Conservation (phyloP, 2,888 invertebrate species). For the Trachelus iudaicus region DNA sequence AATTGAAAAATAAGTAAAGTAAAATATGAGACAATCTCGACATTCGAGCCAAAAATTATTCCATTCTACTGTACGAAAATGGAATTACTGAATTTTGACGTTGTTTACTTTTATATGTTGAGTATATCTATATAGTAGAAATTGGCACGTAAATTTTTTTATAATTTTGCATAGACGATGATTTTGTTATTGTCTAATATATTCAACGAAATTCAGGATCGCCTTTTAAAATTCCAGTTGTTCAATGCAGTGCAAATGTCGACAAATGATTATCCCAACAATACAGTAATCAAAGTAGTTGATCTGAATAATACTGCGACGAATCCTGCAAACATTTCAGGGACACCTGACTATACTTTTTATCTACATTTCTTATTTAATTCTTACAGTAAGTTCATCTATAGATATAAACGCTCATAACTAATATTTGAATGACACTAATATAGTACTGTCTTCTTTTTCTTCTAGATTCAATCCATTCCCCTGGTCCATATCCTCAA, state of each 20-base stretch:
- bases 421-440: neutral
- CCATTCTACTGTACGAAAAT: too few relatives aligned
- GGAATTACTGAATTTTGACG: too few relatives aligned
- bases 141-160: too few relatives aligned
- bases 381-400: slow-evolving; percentile 34
- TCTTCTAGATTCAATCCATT: slow-evolving; percentile 30
- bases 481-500: slow-evolving; percentile 57
- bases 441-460: neutral
- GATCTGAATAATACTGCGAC: slow-evolving; percentile 36
- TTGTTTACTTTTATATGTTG: too few relatives aligned
- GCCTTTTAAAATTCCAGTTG: slow-evolving; percentile 26
- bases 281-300: slow-evolving; percentile 36
- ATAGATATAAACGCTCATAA: neutral
- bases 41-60: too few relatives aligned
- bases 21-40: too few relatives aligned
- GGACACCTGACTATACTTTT: slow-evolving; percentile 39
- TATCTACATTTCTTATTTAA: slow-evolving; percentile 45
- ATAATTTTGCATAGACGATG: too few relatives aligned
- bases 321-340: slow-evolving; percentile 24
- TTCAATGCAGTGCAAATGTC: slow-evolving; percentile 45
- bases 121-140: too few relatives aligned
- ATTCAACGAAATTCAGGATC: too few relatives aligned
- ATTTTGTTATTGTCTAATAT: too few relatives aligned
- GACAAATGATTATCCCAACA: slow-evolving; percentile 33
- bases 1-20: too few relatives aligned